phyloP scores from a whole-genome alignment of 2,888 invertebrate species.

The Ecliptopera silaceata region DNA sequence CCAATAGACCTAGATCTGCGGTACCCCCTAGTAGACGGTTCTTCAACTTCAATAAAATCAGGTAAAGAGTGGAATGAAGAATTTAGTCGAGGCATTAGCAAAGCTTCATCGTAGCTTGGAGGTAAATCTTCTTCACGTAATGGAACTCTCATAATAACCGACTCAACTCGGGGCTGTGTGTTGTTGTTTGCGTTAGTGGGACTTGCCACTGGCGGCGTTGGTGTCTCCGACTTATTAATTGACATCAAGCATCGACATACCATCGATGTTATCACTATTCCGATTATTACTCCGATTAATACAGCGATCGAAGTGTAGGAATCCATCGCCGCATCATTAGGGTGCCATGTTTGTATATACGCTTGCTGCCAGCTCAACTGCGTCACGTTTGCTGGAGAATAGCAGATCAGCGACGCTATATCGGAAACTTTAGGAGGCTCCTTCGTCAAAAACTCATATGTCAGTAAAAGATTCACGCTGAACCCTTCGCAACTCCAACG shows the following conservation, averaged over 20 bases:
- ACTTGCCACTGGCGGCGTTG: slow-evolving; percentile 66
- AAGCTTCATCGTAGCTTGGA: slow-evolving; percentile 90
- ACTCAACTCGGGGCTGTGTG: slow-evolving; percentile 54
- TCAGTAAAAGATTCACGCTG: slow-evolving; percentile 79
- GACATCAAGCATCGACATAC: slow-evolving; percentile 80
- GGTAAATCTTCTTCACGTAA: slow-evolving; percentile 74
- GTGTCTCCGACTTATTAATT: slow-evolving; percentile 60
- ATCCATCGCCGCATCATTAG: slow-evolving; percentile 53
- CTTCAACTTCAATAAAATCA: slow-evolving; percentile 70
- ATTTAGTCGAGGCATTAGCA: slow-evolving; percentile 87
- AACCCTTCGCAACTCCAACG: slow-evolving; percentile 90
- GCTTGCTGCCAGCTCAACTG: slow-evolving; percentile 87
- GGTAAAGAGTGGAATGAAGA: slow-evolving; percentile 84
- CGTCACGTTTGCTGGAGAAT: slow-evolving; percentile 85
- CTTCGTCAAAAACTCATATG: slow-evolving; percentile 84
- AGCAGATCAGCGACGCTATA: slow-evolving; percentile 82
- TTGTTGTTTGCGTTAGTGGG: slow-evolving; percentile 63
- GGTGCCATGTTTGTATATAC: slow-evolving; percentile 86
- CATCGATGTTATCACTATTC: slow-evolving; percentile 81
- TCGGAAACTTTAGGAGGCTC: slow-evolving; percentile 77
- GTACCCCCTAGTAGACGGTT: slow-evolving; percentile 50
- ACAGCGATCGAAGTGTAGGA: slow-evolving; percentile 83
- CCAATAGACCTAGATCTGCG: slow-evolving; percentile 76
- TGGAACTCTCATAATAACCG: slow-evolving; percentile 64
- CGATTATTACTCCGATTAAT: slow-evolving; percentile 77